Evolutionary conservation across 2,797 vertebrate genomes (phyloP), one percentile per base, ranked within the genome.

Genomic region (Myotis findleyi): DNA sequence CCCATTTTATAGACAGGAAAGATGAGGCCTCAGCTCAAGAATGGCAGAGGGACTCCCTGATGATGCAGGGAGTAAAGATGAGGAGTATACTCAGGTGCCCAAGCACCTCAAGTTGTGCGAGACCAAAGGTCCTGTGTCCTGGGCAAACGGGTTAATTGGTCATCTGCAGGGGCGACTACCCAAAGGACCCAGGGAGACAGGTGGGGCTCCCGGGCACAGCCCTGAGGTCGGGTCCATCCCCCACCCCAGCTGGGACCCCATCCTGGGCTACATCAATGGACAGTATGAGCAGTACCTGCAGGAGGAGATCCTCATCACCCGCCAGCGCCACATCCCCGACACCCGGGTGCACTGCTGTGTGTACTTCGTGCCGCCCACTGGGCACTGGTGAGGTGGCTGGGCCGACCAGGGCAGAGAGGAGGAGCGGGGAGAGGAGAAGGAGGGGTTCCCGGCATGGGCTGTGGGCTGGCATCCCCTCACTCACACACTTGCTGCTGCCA

Each of bases 271-370:
- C 91, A 98, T 99, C 97, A 99, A 99, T 0, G 99, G 99, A 93
- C 99, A 99, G 97, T 99, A 99, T 0, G 99, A 99, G 97, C 99
- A 97, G 81, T 99, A 99, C 97, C 98, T 99, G 68, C 98, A 98
- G n/a, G 99, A 99, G 95, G 99, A 99, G 97, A 98, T 99, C 92
- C 98, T 99, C 86, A 98, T 99, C 97, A 99, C 98, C 81, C 99
- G 99, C 62, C 99, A 99, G 97, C 98, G 98, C 91, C 98, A 98
- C 89, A 99, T 99, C 98, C 99, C 99, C 0, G 99, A 99, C 98
- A 99, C 98, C 14, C 98, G 99, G 0, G 98, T 99, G 66, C 99
- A 99, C 96, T 99, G 99, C 98, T 99, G 99, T 0, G 98, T 99
- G 96, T 99, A 99, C 97, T 99, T 99, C 30, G 98, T 99, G 5